Conservation (phyloP, 1,140 invertebrate genomes). For the Melitaea cinxia region DNA sequence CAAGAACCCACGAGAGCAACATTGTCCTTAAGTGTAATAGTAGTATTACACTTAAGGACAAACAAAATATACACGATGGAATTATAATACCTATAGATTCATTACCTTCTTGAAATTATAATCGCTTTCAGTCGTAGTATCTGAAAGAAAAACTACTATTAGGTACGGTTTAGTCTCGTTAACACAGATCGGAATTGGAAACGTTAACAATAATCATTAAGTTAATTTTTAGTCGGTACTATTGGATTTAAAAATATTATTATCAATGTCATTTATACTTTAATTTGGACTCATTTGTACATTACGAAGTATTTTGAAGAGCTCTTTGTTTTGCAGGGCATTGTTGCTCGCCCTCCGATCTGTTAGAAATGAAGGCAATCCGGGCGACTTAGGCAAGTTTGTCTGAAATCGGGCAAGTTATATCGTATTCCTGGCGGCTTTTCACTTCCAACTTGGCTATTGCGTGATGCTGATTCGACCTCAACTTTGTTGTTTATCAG, state of each 20-base stretch:
- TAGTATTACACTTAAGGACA: slow-evolving; percentile 8
- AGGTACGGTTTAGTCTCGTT: no score
- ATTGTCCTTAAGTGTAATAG: no score
- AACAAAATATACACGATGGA: background rate
- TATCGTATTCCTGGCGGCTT: slow-evolving; percentile 64
- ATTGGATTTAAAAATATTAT: background rate
- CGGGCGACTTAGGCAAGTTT: slow-evolving; percentile 65
- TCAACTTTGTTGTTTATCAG: slow-evolving; percentile 66
- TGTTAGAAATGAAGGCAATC: slow-evolving; percentile 56
- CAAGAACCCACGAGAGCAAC: background rate
- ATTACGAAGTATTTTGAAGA: slow-evolving; percentile 47
- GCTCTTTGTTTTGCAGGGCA: slow-evolving; percentile 64
- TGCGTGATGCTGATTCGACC: slow-evolving; percentile 65
- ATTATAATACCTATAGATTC: background rate
- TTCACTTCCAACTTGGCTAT: slow-evolving; percentile 58
- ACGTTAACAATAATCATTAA: no score
- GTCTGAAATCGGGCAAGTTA: slow-evolving; percentile 65
- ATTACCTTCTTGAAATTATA: no score
- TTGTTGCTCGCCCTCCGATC: slow-evolving; percentile 60
- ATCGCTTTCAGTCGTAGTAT: no score
- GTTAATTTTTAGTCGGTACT: no score
- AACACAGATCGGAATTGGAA: no score
- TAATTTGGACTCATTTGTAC: slow-evolving; percentile 43
- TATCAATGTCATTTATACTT: background rate
- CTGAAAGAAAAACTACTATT: no score